Evolutionary conservation across 2,113 vertebrate genomes (phyloP).

Genomic region (Anguilla japonica): DNA sequence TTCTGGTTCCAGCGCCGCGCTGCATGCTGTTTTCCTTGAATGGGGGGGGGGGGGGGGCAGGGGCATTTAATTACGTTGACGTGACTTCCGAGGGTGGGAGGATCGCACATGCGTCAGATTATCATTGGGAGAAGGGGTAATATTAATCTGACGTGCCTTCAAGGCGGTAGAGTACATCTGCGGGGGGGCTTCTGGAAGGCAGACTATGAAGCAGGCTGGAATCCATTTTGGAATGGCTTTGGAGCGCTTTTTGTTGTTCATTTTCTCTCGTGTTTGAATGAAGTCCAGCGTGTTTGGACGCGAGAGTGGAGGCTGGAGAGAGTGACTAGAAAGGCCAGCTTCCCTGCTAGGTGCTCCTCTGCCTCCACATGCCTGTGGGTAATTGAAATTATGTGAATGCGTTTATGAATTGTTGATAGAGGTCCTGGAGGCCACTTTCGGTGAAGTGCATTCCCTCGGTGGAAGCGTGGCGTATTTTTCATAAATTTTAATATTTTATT

Average conservation of each 20-base stretch:
- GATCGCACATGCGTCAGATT: neutral
- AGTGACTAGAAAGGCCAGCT: neutral
- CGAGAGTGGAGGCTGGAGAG: neutral
- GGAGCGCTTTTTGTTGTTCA: neutral
- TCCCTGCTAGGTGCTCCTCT: neutral
- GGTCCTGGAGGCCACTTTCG: neutral
- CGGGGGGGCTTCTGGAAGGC: neutral
- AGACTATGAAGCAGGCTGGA: neutral
- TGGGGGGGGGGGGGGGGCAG: neutral
- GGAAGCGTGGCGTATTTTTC: neutral
- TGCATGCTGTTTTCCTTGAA: neutral
- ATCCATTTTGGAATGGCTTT: neutral
- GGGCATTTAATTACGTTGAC: neutral
- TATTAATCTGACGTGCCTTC: neutral
- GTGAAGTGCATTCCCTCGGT: neutral
- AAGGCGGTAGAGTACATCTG: neutral
- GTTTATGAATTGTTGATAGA: neutral
- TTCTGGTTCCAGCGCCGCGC: neutral
- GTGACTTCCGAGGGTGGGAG: conserved; percentile 10
- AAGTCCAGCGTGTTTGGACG: neutral
- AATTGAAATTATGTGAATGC: neutral
- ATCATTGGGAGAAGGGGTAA: neutral
- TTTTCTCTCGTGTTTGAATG: neutral
- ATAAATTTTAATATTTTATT: neutral
- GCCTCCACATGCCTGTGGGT: neutral